phyloP scores from a whole-genome alignment of 1,140 invertebrate genomes.

The Drosophila ambigua region DNA sequence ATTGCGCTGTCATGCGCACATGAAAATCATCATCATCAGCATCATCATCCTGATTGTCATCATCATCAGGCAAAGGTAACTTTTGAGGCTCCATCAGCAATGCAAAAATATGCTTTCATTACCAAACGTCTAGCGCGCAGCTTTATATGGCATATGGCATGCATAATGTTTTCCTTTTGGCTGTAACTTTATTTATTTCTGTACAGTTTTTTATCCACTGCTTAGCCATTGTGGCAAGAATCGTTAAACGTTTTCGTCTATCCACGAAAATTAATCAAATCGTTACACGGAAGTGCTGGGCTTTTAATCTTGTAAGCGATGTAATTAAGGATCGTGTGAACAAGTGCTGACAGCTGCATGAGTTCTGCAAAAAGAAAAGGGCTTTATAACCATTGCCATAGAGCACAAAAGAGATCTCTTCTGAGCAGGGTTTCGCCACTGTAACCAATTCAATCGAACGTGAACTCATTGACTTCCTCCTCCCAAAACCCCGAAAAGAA shows the following conservation, averaged over 20 bases:
- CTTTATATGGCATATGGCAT: constrained; percentile 58
- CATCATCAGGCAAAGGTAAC: constrained; percentile 17
- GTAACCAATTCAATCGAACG: constrained; percentile 19
- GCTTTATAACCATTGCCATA: background rate
- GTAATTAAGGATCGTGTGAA: constrained; percentile 42
- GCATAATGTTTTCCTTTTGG: constrained; percentile 48
- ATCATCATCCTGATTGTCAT: constrained; percentile 62
- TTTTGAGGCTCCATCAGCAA: constrained; percentile 33
- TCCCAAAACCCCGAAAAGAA: background rate
- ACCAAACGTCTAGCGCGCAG: constrained; percentile 63
- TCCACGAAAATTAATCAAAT: constrained; percentile 44
- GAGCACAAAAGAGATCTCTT: constrained; percentile 6
- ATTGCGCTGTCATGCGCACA: constrained; percentile 79
- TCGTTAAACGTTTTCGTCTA: constrained; percentile 28
- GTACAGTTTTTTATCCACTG: constrained; percentile 4
- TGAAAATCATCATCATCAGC: constrained; percentile 71
- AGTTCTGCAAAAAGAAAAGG: constrained; percentile 33
- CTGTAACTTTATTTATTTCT: constrained; percentile 11
- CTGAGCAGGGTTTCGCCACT: constrained; percentile 14
- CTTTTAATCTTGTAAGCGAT: constrained; percentile 10
- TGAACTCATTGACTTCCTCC: background rate
- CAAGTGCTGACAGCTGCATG: constrained; percentile 36
- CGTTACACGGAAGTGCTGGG: constrained; percentile 50
- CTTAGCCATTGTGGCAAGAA: constrained; percentile 14
- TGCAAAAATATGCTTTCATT: constrained; percentile 81